Percentiles rank a stretch among this genome's conserved stretches.
Evolutionary conservation across 2,888 invertebrate genomes (phyloP).

Genomic region (Malthinus flaveolus): DNA sequence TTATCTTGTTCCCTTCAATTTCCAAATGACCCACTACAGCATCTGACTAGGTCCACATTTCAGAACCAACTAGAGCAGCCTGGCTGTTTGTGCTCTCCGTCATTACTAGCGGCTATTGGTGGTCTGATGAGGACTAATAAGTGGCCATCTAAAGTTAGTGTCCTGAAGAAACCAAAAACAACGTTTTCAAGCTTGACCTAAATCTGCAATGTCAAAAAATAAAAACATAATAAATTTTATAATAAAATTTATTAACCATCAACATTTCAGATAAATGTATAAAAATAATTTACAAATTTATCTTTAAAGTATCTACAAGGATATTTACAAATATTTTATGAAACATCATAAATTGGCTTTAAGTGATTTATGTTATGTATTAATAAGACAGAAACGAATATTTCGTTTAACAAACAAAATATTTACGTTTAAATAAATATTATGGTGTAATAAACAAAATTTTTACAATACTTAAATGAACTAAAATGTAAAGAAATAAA

Average conservation of each 20-base stretch:
- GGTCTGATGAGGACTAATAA: too few species aligned
- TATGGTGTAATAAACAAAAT: too few species aligned
- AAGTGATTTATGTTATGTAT: not conserved
- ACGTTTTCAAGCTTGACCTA: not conserved
- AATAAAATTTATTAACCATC: constrained; percentile 21
- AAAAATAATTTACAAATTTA: constrained; percentile 29
- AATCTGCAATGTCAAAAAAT: not conserved
- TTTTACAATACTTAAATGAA: not conserved
- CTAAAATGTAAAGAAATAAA: not conserved
- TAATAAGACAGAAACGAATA: not conserved
- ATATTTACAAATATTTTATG: constrained; percentile 23
- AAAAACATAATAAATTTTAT: not conserved
- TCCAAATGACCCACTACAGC: too few species aligned
- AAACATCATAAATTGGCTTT: constrained; percentile 3
- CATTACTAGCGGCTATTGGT: too few species aligned
- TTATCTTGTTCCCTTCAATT: too few species aligned
- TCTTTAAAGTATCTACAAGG: constrained; percentile 24
- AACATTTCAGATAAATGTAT: constrained; percentile 26
- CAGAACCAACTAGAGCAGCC: too few species aligned
- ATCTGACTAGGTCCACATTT: too few species aligned
- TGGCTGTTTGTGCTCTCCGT: too few species aligned
- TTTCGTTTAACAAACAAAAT: too few species aligned
- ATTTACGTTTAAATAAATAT: not conserved
- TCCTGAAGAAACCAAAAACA: too few species aligned
- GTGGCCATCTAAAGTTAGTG: too few species aligned